Conservation (phyloP, 1,140 invertebrate genomes). For the Heliconius congener region DNA sequence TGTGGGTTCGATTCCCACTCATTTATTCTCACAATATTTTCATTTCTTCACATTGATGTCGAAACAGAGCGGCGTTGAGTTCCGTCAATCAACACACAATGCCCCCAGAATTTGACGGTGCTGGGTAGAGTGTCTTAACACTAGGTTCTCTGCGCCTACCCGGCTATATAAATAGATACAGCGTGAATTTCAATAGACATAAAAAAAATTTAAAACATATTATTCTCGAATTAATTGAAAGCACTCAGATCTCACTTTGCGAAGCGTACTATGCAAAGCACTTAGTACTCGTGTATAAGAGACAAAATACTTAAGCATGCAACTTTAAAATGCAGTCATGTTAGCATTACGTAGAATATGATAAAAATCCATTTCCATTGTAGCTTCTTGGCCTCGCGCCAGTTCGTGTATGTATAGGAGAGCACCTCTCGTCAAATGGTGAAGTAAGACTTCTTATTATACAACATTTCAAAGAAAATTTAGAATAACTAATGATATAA, state of each 20-base stretch:
- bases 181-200: no score
- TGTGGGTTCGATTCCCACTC: no score
- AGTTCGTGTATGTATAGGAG: conserved; percentile 21
- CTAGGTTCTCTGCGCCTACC: background rate
- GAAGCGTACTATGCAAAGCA: background rate
- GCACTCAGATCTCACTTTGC: background rate
- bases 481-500: background rate
- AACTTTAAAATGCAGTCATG: conserved; percentile 33
- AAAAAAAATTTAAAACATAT: background rate
- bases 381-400: conserved; percentile 33
- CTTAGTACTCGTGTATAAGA: conserved; percentile 16
- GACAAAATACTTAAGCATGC: conserved; percentile 26
- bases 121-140: background rate
- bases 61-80: no score
- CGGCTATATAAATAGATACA: background rate
- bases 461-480: background rate
- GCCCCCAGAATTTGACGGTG: no score
- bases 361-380: conserved; percentile 32
- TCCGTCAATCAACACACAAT: no score
- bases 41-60: no score
- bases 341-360: conserved; percentile 34
- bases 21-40: no score
- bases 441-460: conserved; percentile 15
- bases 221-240: background rate
- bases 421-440: conserved; percentile 22